These are phyloP conservation scores for Vanacampus margaritifer DNA, from an alignment of 2,113 vertebrate genomes.

Conservation along the genomic window DNA sequence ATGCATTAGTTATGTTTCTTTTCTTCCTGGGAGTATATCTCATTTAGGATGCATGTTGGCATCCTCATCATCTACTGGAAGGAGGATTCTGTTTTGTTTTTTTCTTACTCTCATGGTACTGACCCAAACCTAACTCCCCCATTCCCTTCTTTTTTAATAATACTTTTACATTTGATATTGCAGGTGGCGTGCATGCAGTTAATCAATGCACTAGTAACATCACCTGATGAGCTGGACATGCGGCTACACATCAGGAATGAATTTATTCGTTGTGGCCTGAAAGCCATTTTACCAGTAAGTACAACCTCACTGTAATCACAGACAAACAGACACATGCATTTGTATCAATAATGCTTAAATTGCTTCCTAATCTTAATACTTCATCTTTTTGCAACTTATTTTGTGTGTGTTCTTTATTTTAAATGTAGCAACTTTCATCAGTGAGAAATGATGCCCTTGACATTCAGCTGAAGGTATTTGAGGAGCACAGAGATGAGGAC, in stretches of 20 bases:
- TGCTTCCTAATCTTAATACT: neutral
- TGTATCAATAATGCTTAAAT: constrained; percentile 3
- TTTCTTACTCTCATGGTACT: neutral
- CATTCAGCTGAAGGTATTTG: constrained; percentile 96
- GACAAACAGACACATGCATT: neutral
- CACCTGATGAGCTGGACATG: constrained; percentile 97
- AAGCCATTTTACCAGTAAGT: constrained; percentile 92
- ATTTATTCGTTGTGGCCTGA: constrained; percentile 97
- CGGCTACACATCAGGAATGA: constrained; percentile 98
- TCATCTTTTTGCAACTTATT: constrained; percentile 11
- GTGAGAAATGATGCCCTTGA: constrained; percentile 90
- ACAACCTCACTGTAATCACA: constrained; percentile 2
- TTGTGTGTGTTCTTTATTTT: constrained; percentile 1
- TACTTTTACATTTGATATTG: constrained; percentile 57
- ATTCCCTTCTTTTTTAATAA: constrained; percentile 20
- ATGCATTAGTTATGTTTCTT: constrained; percentile 68
- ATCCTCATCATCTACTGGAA: constrained; percentile 51
- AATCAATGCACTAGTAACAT: constrained; percentile 97
- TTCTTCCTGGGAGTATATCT: constrained; percentile 53
- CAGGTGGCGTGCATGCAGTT: constrained; percentile 99
- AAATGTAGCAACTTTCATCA: constrained; percentile 58
- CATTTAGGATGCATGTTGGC: constrained; percentile 56
- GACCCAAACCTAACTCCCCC: neutral
- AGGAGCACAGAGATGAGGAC: constrained; percentile 96
- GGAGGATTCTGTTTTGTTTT: constrained; percentile 22